Conservation (phyloP, 2,888 invertebrate genomes). For the Quadroppia sp. region DNA sequence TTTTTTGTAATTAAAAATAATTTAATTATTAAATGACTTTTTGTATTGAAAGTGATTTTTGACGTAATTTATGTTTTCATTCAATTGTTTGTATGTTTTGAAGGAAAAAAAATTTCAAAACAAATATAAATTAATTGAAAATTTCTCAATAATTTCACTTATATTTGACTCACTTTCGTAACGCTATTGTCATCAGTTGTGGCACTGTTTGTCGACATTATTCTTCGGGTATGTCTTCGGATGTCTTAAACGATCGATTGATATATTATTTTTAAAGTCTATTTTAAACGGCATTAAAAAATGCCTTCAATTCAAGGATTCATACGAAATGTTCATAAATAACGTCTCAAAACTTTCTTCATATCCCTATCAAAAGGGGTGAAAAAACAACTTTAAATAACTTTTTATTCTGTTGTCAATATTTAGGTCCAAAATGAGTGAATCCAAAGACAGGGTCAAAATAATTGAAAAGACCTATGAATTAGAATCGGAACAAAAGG, state of each 20-base stretch:
- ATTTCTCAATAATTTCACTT: neutral
- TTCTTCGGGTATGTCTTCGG: too few relatives aligned
- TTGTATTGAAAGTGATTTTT: neutral
- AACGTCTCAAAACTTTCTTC: too few relatives aligned
- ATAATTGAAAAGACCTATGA: slow-evolving; percentile 7
- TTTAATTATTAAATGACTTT: neutral
- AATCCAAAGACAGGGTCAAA: neutral
- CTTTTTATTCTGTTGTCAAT: too few relatives aligned
- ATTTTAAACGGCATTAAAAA: too few relatives aligned
- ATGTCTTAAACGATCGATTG: too few relatives aligned
- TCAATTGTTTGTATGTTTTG: neutral
- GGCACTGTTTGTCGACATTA: neutral
- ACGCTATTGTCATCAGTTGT: neutral
- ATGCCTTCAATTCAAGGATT: too few relatives aligned
- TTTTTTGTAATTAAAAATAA: neutral
- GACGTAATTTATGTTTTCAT: neutral
- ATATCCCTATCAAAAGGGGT: too few relatives aligned
- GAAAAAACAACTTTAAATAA: too few relatives aligned
- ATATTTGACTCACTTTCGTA: too few relatives aligned
- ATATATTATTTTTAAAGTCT: too few relatives aligned
- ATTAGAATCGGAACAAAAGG: neutral
- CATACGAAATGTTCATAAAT: too few relatives aligned
- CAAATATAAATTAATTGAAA: neutral
- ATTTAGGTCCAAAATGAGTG: neutral
- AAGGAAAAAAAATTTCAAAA: neutral